These are phyloP conservation scores for Phycodurus eques DNA, from an alignment of 2,113 vertebrate species.

Conservation along the genomic window DNA sequence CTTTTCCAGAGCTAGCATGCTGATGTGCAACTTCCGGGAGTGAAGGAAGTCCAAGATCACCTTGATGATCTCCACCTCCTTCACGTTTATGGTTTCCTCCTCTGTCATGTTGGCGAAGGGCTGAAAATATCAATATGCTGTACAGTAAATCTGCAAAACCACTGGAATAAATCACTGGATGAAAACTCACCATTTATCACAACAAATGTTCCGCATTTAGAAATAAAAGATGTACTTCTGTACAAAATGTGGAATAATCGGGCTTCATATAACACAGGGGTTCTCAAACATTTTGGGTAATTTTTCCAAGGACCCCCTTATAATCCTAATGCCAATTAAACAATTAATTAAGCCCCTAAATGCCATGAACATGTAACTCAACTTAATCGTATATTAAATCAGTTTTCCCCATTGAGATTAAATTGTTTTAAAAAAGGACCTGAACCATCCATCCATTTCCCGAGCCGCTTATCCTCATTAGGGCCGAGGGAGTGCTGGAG, in stretches of 20 bases:
- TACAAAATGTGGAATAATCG: too few species aligned
- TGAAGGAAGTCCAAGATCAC: slow-evolving; percentile 95
- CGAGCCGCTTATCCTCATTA: too few species aligned
- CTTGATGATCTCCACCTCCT: slow-evolving; percentile 98
- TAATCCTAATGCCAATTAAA: too few species aligned
- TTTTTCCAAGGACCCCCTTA: too few species aligned
- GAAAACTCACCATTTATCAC: background rate
- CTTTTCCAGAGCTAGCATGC: slow-evolving; percentile 96
- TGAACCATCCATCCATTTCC: too few species aligned
- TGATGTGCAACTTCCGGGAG: slow-evolving; percentile 94
- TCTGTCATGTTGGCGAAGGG: slow-evolving; percentile 86
- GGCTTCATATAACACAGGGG: background rate
- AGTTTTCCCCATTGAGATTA: too few species aligned
- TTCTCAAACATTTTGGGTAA: background rate
- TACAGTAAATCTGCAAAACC: background rate
- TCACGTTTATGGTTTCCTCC: slow-evolving; percentile 97
- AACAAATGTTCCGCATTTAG: background rate
- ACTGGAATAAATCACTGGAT: background rate
- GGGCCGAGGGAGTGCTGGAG: too few species aligned
- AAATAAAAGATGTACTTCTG: background rate
- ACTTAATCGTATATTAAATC: too few species aligned
- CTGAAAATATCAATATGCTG: slow-evolving; percentile 18
- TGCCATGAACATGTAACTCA: too few species aligned
- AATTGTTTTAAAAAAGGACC: too few species aligned
- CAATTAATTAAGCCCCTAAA: too few species aligned